Evolutionary conservation across 2,888 invertebrate species (phyloP), one percentile per base, ranked within the genome.

Genomic region (Gandaritis pyraliata): DNA sequence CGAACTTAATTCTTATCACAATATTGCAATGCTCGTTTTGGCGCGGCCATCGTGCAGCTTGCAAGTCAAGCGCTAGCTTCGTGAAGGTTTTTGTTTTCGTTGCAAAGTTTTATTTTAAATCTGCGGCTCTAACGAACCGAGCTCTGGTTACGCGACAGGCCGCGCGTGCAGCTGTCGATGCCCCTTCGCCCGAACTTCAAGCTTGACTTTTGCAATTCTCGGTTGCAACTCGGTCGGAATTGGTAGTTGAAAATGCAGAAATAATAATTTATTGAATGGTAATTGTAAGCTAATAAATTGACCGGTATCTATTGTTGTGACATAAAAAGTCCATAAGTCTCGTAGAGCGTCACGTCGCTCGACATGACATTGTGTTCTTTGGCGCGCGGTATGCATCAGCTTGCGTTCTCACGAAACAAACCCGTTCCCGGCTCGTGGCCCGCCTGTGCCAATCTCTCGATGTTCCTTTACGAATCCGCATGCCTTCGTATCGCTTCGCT

Each of bases 41-140:
- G 75, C 71, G 49, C 54, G 61, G 74, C 77, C 77, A 74, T 77
- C 81, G 75, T 70, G 72, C 36, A 56, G 74, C 75, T 77, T 74
- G 68, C 77, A 76, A 82, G 85, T 87, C 82, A 85, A 86, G 85
- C 81, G 81, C 76, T 75, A 77, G 81, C 84, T 84, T 79, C 75
- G 79, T 72, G 76, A 78, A 80, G 75, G 78, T 79, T 80, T 90
- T 88, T 87, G 85, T 87, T 85, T 78, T 70, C 78, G 72, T 75
- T 76, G 81, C 78, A 77, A 81, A 80, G 83, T 87, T 90, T 90
- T 91, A 88, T 90, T 90, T 89, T 86, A 85, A 90, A 88, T 89
- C 88, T 85, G 86, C 75, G 80, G 83, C 83, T 84, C 85, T 89
- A 88, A 89, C 89, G 88, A 89, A 87, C 81, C 86, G 80, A 75